phyloP scores from a whole-genome alignment of 2,797 vertebrate genomes.

The Benthosema pterotum region DNA sequence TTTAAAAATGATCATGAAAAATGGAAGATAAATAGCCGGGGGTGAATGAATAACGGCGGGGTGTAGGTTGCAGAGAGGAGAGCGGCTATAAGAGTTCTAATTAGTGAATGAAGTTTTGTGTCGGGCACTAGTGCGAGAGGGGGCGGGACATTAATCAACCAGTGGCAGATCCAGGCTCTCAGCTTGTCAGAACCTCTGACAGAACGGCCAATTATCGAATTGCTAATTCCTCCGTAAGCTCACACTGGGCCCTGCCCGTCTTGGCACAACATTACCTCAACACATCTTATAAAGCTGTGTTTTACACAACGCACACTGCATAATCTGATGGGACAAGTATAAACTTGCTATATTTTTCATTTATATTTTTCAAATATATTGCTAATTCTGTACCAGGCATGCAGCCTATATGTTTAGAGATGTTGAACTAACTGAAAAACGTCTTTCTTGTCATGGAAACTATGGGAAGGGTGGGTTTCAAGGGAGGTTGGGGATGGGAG shows the following conservation, averaged over 20 bases:
- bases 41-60: neutral
- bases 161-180: slow-evolving; percentile 73
- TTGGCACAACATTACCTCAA: slow-evolving; percentile 55
- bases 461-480: no score
- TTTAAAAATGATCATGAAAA: neutral
- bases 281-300: neutral
- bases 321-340: neutral
- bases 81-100: slow-evolving; percentile 56
- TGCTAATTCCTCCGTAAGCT: slow-evolving; percentile 77
- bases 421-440: no score
- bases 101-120: slow-evolving; percentile 78
- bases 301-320: slow-evolving; percentile 34
- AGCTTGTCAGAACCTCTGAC: slow-evolving; percentile 63
- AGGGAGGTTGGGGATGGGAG: no score
- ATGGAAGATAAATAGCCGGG: neutral
- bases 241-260: slow-evolving; percentile 44
- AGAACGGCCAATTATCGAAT: slow-evolving; percentile 77
- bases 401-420: no score
- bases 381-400: no score
- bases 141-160: slow-evolving; percentile 73
- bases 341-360: no score
- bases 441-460: no score
- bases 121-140: slow-evolving; percentile 58
- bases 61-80: slow-evolving; percentile 2
- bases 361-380: no score